phyloP scores from a whole-genome alignment of 2,797 vertebrate species.

The Apodemus agrarius region DNA sequence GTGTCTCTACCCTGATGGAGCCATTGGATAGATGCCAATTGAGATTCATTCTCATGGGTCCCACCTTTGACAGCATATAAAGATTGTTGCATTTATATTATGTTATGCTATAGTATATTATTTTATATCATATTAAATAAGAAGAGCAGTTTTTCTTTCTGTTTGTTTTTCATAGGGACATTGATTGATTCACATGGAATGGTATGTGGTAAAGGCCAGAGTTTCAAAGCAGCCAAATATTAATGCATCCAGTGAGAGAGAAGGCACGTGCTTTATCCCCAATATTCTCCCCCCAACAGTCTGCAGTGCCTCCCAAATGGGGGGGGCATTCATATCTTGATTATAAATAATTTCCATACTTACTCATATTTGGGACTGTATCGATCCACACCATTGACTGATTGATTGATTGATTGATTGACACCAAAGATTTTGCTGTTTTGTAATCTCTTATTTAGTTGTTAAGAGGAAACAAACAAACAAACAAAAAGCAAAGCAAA shows the following conservation, averaged over 20 bases:
- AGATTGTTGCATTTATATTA: not conserved
- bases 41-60: fast-evolving
- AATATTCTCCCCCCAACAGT: not conserved
- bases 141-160: conserved; percentile 5
- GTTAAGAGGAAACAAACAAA: not conserved
- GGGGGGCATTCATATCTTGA: not conserved
- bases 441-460: not conserved
- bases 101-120: not conserved
- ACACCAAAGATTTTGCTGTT: not conserved
- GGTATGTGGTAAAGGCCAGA: not conserved
- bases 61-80: not conserved
- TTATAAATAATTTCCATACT: conserved; percentile 44
- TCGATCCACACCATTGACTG: not conserved
- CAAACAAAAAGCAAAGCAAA: not conserved
- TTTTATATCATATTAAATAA: not conserved
- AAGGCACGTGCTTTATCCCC: not conserved
- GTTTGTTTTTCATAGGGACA: not conserved
- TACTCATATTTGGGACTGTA: conserved; percentile 33
- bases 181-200: not conserved
- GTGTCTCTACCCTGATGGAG: not conserved
- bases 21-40: not conserved
- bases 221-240: not conserved
- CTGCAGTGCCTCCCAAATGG: not conserved
- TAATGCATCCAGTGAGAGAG: not conserved
- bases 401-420: conserved; percentile 18